These are phyloP conservation scores for Heliconius charithonia DNA, from an alignment of 2,888 invertebrate species.

Conservation along the genomic window DNA sequence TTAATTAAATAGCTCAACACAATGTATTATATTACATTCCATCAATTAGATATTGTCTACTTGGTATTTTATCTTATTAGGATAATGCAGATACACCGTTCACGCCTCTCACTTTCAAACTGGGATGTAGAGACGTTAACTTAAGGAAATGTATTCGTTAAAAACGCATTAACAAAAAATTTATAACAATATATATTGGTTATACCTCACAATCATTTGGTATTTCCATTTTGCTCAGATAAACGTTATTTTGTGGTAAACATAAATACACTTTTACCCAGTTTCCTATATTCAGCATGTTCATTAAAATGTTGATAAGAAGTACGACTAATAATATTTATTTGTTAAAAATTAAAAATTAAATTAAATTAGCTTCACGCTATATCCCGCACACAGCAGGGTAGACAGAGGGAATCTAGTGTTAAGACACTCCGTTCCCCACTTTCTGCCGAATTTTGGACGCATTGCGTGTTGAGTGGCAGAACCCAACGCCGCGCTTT, in stretches of 20 bases:
- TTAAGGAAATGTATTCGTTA: background rate
- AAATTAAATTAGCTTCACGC: no score
- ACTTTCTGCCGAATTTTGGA: no score
- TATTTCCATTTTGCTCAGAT: conserved; percentile 24
- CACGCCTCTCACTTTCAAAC: background rate
- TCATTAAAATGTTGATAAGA: background rate
- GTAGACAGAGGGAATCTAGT: no score
- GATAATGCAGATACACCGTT: background rate
- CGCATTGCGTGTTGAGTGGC: no score
- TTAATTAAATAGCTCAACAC: background rate
- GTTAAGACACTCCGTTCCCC: no score
- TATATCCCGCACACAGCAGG: no score
- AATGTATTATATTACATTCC: background rate
- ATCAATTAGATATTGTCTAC: background rate
- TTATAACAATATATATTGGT: background rate
- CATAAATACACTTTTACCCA: conserved; percentile 17
- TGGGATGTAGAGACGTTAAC: background rate
- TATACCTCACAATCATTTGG: conserved; percentile 25
- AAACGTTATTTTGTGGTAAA: conserved; percentile 21
- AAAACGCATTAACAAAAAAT: background rate
- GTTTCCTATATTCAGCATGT: conserved; percentile 2
- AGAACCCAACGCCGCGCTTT: no score
- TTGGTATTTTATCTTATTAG: background rate
- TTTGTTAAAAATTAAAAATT: no score
- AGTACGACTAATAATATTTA: background rate